Evolutionary conservation across 2,113 vertebrate species (phyloP), one percentile per base, ranked within the genome.

Genomic region (Holacanthus passer): DNA sequence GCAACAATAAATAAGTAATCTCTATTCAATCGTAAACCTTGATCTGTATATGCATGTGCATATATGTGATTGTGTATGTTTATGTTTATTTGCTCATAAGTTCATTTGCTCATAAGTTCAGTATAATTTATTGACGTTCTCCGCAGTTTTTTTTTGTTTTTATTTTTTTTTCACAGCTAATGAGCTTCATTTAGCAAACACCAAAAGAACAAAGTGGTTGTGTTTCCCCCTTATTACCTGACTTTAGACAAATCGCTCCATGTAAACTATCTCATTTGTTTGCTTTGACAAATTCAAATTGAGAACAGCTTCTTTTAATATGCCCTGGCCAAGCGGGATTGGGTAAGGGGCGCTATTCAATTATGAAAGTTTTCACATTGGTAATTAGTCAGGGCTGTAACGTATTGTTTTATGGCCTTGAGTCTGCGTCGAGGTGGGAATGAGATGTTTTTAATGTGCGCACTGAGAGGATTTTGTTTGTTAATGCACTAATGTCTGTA

Each of bases 381-480:
- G 84, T 92, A 94, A 94, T 92, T 94, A 93, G 89, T 92, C 88
- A 91, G 91, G 71, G 91, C 73, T 75, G 75, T 81, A 92, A 84
- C 84, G 73, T 88, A 91, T 92, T 92, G 87, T 92, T 92, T 94
- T 92, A 94, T 92, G 81, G 89, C 79, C 82, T 79, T 65, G 82
- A 58, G 82, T 84, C 79, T 87, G 91, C 43, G 13, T 87, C 14
- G 73, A 85, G 77, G 75, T 86, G 86, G 82, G 87, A 90, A 91
- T 91, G 80, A 89, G 88, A 89, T 83, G 88, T 84, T 90, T 87
- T 94, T 94, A 92, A 94, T 92, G 87, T 89, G 85, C 68, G 88
- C 81, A 9, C 85, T 87, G 84, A 92, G 90, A 91, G 79, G 81
- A 87, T 87, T 90, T 76, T 88, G 87, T 87, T 91, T 90, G 85